Base-by-base conservation (phyloP, 2,113 vertebrate species). In the Stegostoma tigrinum region DNA sequence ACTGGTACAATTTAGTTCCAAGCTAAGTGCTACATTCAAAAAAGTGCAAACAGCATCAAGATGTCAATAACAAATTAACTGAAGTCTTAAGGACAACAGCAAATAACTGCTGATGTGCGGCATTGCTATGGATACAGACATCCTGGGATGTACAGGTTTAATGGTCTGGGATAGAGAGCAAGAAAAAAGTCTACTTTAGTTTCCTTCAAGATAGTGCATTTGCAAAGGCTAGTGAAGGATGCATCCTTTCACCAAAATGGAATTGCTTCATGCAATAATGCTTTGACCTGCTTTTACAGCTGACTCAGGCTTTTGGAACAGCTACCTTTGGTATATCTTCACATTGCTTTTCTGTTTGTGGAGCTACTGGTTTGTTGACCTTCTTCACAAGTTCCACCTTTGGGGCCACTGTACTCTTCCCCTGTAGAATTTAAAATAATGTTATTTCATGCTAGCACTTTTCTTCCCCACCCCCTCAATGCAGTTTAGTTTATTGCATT, bases 321-420 rank as follows among this genome's bases (percentile, higher is more conserved):
- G 1, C 72, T 95, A 95, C 93, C 93, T 68, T 30, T 72, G 68
- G 17, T 27, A 89, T 0, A 55, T 89, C 70, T 72, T 72, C 70
- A 72, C 12, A 17, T 19, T 30, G 24, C 27, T 83, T 42, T 38
- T 64, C 89, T 2, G 34, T 7, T 72, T 24, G 93, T 30, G 23
- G 5, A 48, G 45, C 67, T 30, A 42, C 66, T 42, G 93, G 67
- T 48, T 95, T 70, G 42, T 21, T 64, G 64, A 95, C 38, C 66
- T 95, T 94, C 45, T 89, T 70, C 42, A 17, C 93, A 17, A 23
- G 93, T 95, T 95, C 93, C 10, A 45, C 93, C 93, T 95, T 95
- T 17, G 93, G 67, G n/a, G 30, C 93, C 38, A 48, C 66, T 17
- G 42, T 68, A 95, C 19, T 70, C 52, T 95, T 95, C 23, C 68